Base-by-base conservation (phyloP, 2,888 invertebrate genomes). In the Yponomeuta sedellus region DNA sequence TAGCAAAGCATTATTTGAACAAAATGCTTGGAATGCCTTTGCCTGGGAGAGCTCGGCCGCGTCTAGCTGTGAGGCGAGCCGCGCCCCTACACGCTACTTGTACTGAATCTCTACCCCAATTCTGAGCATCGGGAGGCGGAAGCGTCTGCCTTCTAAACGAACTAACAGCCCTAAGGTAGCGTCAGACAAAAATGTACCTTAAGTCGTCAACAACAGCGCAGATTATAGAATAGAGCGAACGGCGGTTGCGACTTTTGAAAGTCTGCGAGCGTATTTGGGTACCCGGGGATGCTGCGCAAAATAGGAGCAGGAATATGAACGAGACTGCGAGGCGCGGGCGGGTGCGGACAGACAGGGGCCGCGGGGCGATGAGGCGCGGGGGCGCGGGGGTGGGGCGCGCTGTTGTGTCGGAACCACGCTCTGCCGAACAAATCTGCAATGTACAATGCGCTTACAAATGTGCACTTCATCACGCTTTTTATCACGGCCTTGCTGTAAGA, bases 201-300 rank as follows among this genome's bases (percentile, higher is more conserved):
- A 25, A 16, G n/a, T 4, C 22, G 0, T 12, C 0, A 12, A 0
- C 8, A 66, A 77, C 82, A 67, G 68, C 78, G 73, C 68, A 34
- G 69, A 75, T 73, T 74, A 77, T 77, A 1, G 67, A 64, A 64
- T 66, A 65, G 2, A 34, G 1, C 12, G 63, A 65, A 2, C 22
- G 69, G 71, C 72, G 73, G 67, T 74, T 87, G 78, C 68, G 83
- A 74, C 81, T 69, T 82, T 86, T 74, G 75, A 79, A 83, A 83
- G 90, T 90, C 92, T 92, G 85, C 87, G 77, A 84, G 84, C 86
- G 86, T 83, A 83, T 82, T 88, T 86, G 80, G 82, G 83, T 83
- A 86, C 88, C 90, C 90, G 88, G 91, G 91, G 92, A 92, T 92
- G 92, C 92, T 92, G 92, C 92, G 92, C 91, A 90, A 88, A 89